Percentiles rank a stretch among this genome's conserved stretches.
phyloP scores from a whole-genome alignment of 1,140 invertebrate species.

The Nasonia giraulti region DNA sequence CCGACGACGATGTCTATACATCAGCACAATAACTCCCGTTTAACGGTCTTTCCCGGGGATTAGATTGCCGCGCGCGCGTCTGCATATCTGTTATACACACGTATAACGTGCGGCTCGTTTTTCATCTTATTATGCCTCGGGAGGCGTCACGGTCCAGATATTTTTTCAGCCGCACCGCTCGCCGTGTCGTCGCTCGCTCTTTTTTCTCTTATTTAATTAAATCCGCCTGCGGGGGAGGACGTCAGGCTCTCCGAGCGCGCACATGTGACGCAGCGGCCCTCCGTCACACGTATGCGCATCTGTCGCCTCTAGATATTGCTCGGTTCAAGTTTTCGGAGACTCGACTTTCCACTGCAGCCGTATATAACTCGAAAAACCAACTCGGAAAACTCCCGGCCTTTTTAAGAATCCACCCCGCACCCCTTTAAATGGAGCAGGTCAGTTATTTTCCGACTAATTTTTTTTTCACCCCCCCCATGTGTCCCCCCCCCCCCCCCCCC shows the following conservation, averaged over 20 bases:
- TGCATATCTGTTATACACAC: no score
- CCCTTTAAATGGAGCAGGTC: neutral
- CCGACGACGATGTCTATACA: neutral
- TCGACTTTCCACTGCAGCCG: no score
- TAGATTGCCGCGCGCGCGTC: neutral
- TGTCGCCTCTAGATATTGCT: neutral
- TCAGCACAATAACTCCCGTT: neutral
- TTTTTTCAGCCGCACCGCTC: neutral
- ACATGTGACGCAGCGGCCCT: neutral
- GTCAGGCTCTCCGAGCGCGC: no score
- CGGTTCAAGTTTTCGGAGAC: no score
- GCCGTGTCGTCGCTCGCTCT: neutral
- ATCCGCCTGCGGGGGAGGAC: no score
- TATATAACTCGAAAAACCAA: neutral
- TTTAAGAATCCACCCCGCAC: neutral
- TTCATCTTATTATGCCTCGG: slow-evolving; percentile 7
- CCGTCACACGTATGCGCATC: neutral
- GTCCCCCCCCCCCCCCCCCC: no score
- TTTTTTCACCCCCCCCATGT: neutral
- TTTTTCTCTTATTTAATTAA: neutral
- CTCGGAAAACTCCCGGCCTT: neutral
- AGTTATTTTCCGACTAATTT: no score
- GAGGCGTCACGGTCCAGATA: slow-evolving; percentile 13
- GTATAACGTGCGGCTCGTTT: slow-evolving; percentile 4
- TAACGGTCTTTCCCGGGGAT: slow-evolving; percentile 16